Evolutionary conservation across 2,888 invertebrate genomes (phyloP), one percentile per base, ranked within the genome.

Genomic region (Drosophila maculinotata): DNA sequence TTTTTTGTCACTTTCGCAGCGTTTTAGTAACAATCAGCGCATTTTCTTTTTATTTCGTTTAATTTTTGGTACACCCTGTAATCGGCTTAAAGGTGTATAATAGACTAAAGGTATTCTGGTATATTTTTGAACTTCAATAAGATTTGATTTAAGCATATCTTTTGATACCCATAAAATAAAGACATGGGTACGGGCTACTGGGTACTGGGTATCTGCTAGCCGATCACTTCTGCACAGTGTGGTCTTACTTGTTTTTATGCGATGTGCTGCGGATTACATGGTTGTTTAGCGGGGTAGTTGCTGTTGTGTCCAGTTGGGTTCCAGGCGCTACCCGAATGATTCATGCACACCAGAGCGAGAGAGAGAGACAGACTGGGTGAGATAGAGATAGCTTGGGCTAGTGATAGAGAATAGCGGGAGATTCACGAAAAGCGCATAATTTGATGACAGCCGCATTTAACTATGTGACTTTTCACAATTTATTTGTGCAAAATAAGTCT

Each of bases 381-480:
- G 4, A n/a, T n/a, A n/a, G n/a, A n/a, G n/a, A n/a, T n/a, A n/a
- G n/a, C n/a, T n/a, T n/a, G n/a, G n/a, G n/a, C n/a, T n/a, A 2
- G n/a, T 17, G 9, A 45, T 14, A 20, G 42, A 33, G 28, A 30
- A 33, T 44, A 14, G 33, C 26, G 17, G 6, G 17, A 8, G 38
- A 14, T 26, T 8, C 3, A n/a, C 3, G 12, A 23, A 25, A 42
- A 41, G 47, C 41, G 51, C 63, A 77, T 54, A 74, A 73, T 68
- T 64, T 57, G 69, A 60, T 78, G 78, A 78, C 75, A 78, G 15
- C 23, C 38, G 35, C 57, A 52, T 39, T 63, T 54, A 23, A 20
- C 23, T 81, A 79, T 82, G 79, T 79, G 82, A 76, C 76, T 76
- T 79, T 79, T 79, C 33, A 30, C 54, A 47, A 36, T 75, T 75